These are phyloP conservation scores for Malthinus flaveolus DNA, from an alignment of 2,888 invertebrate genomes.

Conservation along the genomic window DNA sequence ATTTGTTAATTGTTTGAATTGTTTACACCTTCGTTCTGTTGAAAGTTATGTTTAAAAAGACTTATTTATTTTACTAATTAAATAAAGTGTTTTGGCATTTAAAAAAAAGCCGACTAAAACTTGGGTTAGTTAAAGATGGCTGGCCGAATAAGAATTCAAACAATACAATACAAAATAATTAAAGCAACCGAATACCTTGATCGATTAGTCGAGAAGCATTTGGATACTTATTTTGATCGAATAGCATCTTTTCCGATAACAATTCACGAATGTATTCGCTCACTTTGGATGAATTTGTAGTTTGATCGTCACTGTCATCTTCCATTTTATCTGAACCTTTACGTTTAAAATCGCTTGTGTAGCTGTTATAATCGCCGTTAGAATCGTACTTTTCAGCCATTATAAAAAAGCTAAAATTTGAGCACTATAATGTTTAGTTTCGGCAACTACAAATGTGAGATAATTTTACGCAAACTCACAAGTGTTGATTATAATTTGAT, in stretches of 20 bases:
- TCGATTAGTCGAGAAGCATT: constrained; percentile 72
- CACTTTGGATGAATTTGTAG: constrained; percentile 70
- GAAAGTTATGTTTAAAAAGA: no score
- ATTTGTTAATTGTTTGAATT: no score
- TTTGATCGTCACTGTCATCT: constrained; percentile 49
- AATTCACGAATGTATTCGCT: constrained; percentile 78
- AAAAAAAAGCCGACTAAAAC: no score
- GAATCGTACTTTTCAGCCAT: constrained; percentile 53
- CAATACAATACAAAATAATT: background rate
- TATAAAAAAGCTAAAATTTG: background rate
- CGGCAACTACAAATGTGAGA: background rate
- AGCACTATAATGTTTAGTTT: background rate
- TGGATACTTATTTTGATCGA: constrained; percentile 70
- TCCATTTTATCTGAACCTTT: constrained; percentile 39
- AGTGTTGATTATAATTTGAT: no score
- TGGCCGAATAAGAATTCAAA: background rate
- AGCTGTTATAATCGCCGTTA: constrained; percentile 46
- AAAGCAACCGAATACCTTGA: constrained; percentile 61
- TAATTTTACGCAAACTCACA: background rate
- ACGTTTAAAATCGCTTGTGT: constrained; percentile 49
- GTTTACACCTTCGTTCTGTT: no score
- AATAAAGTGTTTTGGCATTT: no score
- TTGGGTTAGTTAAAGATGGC: background rate
- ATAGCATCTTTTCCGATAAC: constrained; percentile 69
- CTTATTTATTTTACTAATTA: no score